Conservation (phyloP, 2,113 vertebrate genomes). For the Cervus canadensis region DNA sequence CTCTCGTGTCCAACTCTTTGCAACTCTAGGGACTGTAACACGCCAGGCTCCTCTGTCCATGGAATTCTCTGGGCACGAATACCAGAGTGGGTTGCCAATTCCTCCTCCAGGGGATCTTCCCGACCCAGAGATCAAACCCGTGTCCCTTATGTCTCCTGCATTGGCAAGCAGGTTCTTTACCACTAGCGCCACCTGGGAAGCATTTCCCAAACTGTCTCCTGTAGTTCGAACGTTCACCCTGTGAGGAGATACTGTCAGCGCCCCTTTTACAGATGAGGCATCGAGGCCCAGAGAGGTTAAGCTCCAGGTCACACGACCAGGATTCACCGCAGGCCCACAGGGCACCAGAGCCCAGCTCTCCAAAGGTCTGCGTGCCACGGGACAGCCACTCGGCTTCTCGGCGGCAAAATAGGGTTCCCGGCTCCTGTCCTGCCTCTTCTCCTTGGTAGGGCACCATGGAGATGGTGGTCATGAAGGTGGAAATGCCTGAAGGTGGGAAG, state of each 20-base stretch:
- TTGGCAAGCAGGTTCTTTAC: neutral
- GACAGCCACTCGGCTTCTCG: neutral
- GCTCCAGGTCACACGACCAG: neutral
- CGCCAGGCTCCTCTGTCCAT: neutral
- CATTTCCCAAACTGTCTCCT: accelerated
- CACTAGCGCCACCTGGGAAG: neutral
- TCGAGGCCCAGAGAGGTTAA: neutral
- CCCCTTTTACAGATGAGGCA: too few species aligned
- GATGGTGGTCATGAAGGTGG: neutral
- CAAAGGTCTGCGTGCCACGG: accelerated
- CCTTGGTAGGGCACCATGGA: neutral
- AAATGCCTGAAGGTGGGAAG: neutral
- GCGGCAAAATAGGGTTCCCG: neutral
- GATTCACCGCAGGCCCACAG: neutral
- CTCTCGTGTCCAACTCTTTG: neutral
- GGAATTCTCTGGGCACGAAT: neutral
- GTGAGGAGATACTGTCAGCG: accelerated
- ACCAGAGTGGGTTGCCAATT: neutral
- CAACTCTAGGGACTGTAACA: neutral
- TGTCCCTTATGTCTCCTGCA: neutral
- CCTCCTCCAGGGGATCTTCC: neutral
- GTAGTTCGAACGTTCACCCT: accelerated
- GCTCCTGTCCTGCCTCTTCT: neutral
- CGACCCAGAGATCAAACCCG: neutral
- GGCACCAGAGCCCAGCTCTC: neutral